Evolutionary conservation across 1,140 invertebrate species (phyloP), one percentile per base, ranked within the genome.

Genomic region (Ptiloglossa arizonensis): DNA sequence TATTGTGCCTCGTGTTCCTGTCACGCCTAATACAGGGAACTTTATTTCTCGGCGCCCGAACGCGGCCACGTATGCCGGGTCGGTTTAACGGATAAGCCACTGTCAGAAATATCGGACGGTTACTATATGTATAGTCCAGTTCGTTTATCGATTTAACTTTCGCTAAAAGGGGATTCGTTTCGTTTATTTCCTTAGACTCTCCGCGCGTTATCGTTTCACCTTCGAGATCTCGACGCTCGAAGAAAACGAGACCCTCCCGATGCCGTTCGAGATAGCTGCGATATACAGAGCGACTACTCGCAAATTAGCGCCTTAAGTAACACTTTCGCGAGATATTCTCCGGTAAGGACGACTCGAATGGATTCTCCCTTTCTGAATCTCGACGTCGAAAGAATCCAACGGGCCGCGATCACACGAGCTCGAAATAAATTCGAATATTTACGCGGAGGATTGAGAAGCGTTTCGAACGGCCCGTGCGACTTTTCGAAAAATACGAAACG

Each of bases 141-240:
- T 72, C 69, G 27, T 72, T 60, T 72, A 62, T 72, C 44, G 69
- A 71, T 71, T 46, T 29, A 24, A 24, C 22, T 22, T n/a, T 19
- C n/a, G 13, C 13, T 29, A 9, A 71, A 46, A n/a, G 57, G 13
- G 11, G 17, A 71, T 71, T 59, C 8, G n/a, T 60, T 24, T 46
- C 32, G 8, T 13, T 67, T 50, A 19, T 68, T 24, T 22, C 13
- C 32, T 17, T 41, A 50, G 66, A 69, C 27, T 41, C 27, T n/a
- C 17, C 19, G 5, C 4, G 48, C 48, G n/a, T 38, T 68, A 68
- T 68, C 29, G 35, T 38, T 50, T 22, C 32, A 54, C 48, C 29
- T 38, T 54, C n/a, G 24, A 54, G 48, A 54, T 68, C 32, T 35
- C 29, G 35, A 15, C n/a, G 24, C 4, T 35, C 64, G 32, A 17